phyloP scores from a whole-genome alignment of 2,888 invertebrate genomes.

The Teinopalpus imperialis region DNA sequence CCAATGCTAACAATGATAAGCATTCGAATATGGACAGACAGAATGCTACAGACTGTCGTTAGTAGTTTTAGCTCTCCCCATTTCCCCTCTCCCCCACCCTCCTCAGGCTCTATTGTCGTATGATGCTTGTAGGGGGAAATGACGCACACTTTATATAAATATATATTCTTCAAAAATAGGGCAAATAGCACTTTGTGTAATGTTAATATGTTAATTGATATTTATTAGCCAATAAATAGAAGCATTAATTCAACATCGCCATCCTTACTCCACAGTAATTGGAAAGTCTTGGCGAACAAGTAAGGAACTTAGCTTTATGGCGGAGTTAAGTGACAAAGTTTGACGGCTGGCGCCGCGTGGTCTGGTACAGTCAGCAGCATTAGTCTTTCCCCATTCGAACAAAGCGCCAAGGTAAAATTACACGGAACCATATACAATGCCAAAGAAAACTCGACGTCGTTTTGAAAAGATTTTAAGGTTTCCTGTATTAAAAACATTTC shows the following conservation, averaged over 20 bases:
- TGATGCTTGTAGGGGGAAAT: no score
- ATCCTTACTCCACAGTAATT: constrained; percentile 43
- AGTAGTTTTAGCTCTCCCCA: no score
- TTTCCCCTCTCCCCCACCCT: no score
- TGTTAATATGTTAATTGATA: constrained; percentile 33
- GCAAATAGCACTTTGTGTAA: background rate
- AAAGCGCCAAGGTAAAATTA: constrained; percentile 17
- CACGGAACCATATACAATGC: background rate
- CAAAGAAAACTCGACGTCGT: no score
- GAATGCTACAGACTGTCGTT: no score
- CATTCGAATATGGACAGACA: no score
- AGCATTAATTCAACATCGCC: constrained; percentile 41
- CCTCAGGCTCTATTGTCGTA: no score
- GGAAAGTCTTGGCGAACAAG: constrained; percentile 48
- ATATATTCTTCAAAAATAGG: no score
- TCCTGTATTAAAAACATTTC: no score
- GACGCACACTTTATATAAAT: no score
- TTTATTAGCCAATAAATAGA: constrained; percentile 42
- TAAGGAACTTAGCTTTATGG: constrained; percentile 56
- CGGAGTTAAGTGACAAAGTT: constrained; percentile 58
- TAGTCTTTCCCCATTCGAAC: constrained; percentile 11
- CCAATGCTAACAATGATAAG: no score
- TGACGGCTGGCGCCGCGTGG: constrained; percentile 48
- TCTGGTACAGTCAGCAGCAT: constrained; percentile 31
- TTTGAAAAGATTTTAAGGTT: no score